Evolutionary conservation across 2,888 invertebrate species (phyloP).

Genomic region (Acanthosepion lycidas): DNA sequence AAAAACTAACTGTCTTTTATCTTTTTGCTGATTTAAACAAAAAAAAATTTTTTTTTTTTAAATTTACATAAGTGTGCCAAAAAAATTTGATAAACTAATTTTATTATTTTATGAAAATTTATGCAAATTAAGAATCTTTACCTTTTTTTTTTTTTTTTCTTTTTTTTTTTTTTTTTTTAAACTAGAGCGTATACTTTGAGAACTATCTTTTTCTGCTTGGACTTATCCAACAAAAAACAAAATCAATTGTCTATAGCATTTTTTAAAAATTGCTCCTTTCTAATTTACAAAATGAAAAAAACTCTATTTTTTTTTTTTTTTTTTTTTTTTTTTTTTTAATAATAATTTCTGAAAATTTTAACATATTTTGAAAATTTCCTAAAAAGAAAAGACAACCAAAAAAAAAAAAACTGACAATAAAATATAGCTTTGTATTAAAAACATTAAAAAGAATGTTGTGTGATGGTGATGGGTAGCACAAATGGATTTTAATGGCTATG

Average conservation of each 20-base stretch:
- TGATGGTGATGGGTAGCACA: background rate
- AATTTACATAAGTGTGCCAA: background rate
- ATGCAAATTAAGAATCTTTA: background rate
- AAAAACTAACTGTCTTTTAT: background rate
- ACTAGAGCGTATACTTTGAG: background rate
- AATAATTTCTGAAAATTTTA: background rate
- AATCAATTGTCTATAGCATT: background rate
- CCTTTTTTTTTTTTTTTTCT: background rate
- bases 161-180: background rate
- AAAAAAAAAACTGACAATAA: background rate
- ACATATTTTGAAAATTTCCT: background rate
- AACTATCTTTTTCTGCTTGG: background rate
- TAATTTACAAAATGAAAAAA: background rate
- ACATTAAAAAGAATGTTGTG: background rate
- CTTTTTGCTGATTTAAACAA: background rate
- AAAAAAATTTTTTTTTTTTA: no score
- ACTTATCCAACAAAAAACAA: background rate
- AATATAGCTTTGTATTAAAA: background rate
- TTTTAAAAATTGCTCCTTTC: background rate
- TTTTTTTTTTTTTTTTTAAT: no score
- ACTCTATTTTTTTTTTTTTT: no score
- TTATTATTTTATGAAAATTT: conserved; percentile 33
- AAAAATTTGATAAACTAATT: background rate
- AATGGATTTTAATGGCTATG: no score
- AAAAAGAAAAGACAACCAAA: background rate